A percentile compares a stretch with the other conserved stretches of the same genome.
These are phyloP conservation scores for Sapajus apella DNA, from an alignment of 2,113 vertebrate species.

Conservation along the genomic window DNA sequence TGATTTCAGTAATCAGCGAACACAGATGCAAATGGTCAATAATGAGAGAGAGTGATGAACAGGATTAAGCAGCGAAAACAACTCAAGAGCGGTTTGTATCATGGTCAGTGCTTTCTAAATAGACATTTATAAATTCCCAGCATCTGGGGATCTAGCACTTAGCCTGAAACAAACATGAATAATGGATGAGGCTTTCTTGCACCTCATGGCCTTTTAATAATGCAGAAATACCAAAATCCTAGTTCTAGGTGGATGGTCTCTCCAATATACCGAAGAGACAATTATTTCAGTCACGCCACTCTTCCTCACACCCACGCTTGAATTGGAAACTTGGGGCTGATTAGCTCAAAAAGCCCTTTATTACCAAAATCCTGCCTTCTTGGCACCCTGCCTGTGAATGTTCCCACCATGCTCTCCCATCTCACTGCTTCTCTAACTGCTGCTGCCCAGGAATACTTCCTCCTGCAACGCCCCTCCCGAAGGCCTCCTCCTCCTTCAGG, in stretches of 20 bases:
- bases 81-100: neutral
- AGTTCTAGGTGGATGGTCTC: constrained; percentile 33
- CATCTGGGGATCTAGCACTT: constrained; percentile 80
- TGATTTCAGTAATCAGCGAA: neutral
- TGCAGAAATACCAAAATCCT: constrained; percentile 80
- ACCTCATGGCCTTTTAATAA: constrained; percentile 82
- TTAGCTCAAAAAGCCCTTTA: neutral
- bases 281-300: neutral
- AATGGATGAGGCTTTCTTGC: constrained; percentile 75
- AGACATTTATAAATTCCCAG: constrained; percentile 81
- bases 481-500: neutral
- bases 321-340: neutral
- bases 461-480: neutral
- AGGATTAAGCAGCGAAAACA: neutral
- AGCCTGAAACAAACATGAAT: constrained; percentile 85
- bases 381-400: neutral
- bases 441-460: fast-evolving
- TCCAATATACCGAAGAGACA: neutral
- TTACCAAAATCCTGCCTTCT: neutral
- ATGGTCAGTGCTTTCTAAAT: constrained; percentile 72
- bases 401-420: neutral
- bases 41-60: neutral
- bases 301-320: neutral
- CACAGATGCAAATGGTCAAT: neutral
- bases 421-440: neutral